phyloP scores from a whole-genome alignment of 2,113 vertebrate genomes.

The Cyprinodon brontotheroides region DNA sequence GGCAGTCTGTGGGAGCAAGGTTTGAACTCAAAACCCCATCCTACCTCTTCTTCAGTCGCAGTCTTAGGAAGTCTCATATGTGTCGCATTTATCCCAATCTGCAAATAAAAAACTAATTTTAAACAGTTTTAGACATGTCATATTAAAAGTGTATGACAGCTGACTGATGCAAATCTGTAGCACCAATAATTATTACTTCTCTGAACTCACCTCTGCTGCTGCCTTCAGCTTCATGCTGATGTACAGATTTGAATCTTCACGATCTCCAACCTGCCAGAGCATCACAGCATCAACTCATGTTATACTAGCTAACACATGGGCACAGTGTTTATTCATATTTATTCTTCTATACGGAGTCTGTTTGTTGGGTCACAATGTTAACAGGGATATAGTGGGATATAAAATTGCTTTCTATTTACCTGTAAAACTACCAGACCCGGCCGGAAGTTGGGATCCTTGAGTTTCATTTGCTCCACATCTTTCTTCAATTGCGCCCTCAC shows the following conservation, averaged over 20 bases:
- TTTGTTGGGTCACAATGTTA: background rate
- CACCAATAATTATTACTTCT: background rate
- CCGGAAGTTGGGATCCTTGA: conserved; percentile 84
- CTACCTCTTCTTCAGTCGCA: conserved; percentile 91
- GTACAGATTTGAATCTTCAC: conserved; percentile 97
- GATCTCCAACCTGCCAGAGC: conserved; percentile 88
- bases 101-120: conserved; percentile 40
- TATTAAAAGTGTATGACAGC: background rate
- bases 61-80: conserved; percentile 90
- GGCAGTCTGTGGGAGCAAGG: background rate
- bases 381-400: background rate
- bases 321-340: background rate
- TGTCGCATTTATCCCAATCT: conserved; percentile 95
- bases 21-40: conserved; percentile 5
- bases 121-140: background rate
- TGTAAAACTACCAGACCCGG: conserved; percentile 95
- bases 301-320: background rate
- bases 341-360: background rate
- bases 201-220: conserved; percentile 88
- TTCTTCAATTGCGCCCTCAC: conserved; percentile 88
- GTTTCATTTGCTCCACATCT: conserved; percentile 87
- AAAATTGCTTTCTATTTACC: conserved; percentile 70
- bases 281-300: background rate
- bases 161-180: background rate
- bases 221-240: conserved; percentile 98